A percentile compares a stretch with the other conserved stretches of the same genome.
Conservation (phyloP, 2,888 invertebrate species). For the Arctia plantaginis region DNA sequence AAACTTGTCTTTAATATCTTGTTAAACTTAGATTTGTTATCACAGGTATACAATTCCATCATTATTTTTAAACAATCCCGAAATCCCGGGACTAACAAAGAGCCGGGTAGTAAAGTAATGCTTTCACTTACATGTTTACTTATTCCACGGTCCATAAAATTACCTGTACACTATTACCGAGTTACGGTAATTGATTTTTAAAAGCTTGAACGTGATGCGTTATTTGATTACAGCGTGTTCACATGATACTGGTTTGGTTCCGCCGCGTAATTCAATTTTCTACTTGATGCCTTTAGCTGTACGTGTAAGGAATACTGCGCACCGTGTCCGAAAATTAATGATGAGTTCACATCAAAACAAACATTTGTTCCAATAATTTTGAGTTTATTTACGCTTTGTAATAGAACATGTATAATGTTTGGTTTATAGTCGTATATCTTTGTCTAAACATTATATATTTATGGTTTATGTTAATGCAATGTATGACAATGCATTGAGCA, state of each 20-base stretch:
- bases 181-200: slow-evolving; percentile 66
- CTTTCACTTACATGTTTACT: not conserved
- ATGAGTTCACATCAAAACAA: slow-evolving; percentile 65
- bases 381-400: not conserved
- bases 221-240: slow-evolving; percentile 67
- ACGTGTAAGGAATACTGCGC: slow-evolving; percentile 72
- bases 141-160: slow-evolving; percentile 14
- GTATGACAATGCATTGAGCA: not conserved
- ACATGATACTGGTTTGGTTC: slow-evolving; percentile 71
- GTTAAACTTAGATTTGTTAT: not conserved
- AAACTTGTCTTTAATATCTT: too few species aligned
- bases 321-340: slow-evolving; percentile 75
- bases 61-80: not conserved
- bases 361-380: slow-evolving; percentile 63
- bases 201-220: slow-evolving; percentile 67
- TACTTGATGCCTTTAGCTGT: slow-evolving; percentile 69
- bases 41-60: not conserved
- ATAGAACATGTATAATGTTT: not conserved
- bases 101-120: slow-evolving; percentile 1
- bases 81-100: not conserved
- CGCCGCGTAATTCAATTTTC: slow-evolving; percentile 72
- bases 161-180: slow-evolving; percentile 40
- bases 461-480: too few species aligned
- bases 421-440: not conserved
- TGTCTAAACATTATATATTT: not conserved